Percentiles rank a stretch among this genome's conserved stretches.
Evolutionary conservation across 1,140 invertebrate species (phyloP).

Genomic region (Pantala flavescens): DNA sequence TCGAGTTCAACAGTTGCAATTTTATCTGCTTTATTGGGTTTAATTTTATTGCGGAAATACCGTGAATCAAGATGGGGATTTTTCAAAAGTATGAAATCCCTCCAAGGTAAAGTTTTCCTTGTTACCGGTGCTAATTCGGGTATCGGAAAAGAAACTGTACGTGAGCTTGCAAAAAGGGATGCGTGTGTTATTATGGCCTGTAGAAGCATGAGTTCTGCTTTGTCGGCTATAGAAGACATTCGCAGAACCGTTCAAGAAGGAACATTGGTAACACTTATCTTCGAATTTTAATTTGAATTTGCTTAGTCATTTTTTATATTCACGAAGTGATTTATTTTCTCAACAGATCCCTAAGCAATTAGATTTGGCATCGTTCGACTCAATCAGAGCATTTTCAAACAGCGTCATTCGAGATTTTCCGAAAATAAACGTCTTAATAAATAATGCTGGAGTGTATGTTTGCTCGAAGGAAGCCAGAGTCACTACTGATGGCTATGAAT

Average conservation of each 20-base stretch:
- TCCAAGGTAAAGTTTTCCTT: slow-evolving; percentile 52
- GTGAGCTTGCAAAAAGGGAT: slow-evolving; percentile 49
- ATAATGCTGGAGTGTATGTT: slow-evolving; percentile 61
- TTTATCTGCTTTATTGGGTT: neutral
- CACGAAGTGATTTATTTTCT: slow-evolving; percentile 17
- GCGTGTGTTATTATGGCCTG: slow-evolving; percentile 66
- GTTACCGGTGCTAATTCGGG: slow-evolving; percentile 73
- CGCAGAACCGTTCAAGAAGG: slow-evolving; percentile 26
- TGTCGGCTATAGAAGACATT: slow-evolving; percentile 49
- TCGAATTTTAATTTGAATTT: neutral
- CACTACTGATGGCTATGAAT: slow-evolving; percentile 75
- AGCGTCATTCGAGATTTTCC: slow-evolving; percentile 48
- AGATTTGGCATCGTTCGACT: slow-evolving; percentile 58
- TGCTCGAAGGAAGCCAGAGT: slow-evolving; percentile 37
- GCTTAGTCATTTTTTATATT: neutral
- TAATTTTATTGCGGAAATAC: slow-evolving; percentile 33
- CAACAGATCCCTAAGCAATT: slow-evolving; percentile 57
- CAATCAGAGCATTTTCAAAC: slow-evolving; percentile 56
- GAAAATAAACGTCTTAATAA: slow-evolving; percentile 59
- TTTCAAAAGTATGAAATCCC: slow-evolving; percentile 33
- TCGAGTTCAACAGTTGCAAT: neutral
- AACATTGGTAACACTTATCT: neutral
- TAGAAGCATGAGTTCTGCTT: slow-evolving; percentile 48
- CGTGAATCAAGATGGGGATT: slow-evolving; percentile 38
- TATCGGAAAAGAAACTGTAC: slow-evolving; percentile 64